phyloP scores from a whole-genome alignment of 2,797 vertebrate genomes.

The Hypotaenidia okinawae region DNA sequence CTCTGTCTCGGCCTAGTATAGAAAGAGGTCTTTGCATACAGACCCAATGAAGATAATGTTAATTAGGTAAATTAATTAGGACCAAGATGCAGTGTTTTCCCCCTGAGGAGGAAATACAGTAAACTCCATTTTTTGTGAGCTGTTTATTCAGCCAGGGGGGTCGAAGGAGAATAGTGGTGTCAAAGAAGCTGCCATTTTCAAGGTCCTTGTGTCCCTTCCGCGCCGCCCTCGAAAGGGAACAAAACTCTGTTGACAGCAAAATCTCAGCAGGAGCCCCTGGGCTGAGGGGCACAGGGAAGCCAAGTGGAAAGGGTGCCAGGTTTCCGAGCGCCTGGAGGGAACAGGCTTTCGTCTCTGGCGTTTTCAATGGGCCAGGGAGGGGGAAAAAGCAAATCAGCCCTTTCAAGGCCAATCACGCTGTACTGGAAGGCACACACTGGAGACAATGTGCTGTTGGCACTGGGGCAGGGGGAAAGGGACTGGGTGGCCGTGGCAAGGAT shows the following conservation, averaged over 20 bases:
- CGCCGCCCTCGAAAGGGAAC: constrained; percentile 35
- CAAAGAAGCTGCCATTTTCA: constrained; percentile 60
- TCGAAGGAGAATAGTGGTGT: constrained; percentile 45
- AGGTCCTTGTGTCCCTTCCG: constrained; percentile 58
- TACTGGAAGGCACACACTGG: not conserved
- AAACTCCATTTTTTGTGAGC: constrained; percentile 39
- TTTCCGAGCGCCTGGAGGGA: constrained; percentile 47
- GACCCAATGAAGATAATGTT: constrained; percentile 35
- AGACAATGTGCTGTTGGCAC: not conserved
- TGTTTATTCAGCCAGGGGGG: constrained; percentile 58
- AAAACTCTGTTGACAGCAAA: constrained; percentile 69
- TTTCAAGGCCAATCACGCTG: constrained; percentile 20
- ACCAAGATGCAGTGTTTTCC: constrained; percentile 54
- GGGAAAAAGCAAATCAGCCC: constrained; percentile 47
- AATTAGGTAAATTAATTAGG: constrained; percentile 67
- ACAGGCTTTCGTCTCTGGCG: not conserved
- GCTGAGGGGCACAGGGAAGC: constrained; percentile 24
- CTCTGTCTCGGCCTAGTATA: not conserved
- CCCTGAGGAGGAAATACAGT: constrained; percentile 57
- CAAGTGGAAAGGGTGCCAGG: constrained; percentile 56
- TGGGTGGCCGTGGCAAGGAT: constrained; percentile 11
- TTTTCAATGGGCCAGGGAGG: constrained; percentile 40
- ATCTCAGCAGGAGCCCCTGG: constrained; percentile 54
- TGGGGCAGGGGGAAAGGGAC: not conserved
- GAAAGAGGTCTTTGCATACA: constrained; percentile 37